Evolutionary conservation across 2,888 invertebrate genomes (phyloP).

Genomic region (Parnassius orleans): DNA sequence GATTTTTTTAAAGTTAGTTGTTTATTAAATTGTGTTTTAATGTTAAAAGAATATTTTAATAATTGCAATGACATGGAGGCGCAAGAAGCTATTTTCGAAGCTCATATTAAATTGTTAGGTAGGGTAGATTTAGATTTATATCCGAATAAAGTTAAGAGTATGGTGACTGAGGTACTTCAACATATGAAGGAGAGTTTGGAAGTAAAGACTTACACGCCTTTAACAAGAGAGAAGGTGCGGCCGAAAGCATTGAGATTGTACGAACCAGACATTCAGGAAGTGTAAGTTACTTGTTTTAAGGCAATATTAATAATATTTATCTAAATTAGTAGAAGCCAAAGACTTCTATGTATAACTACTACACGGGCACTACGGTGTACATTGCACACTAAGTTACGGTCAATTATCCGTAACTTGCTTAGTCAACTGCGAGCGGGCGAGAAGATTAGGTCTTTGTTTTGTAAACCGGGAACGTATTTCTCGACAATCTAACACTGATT

Average conservation of each 20-base stretch:
- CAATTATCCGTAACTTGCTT: no score
- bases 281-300: slow-evolving; percentile 80
- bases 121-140: slow-evolving; percentile 82
- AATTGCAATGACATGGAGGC: slow-evolving; percentile 69
- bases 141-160: slow-evolving; percentile 78
- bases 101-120: slow-evolving; percentile 78
- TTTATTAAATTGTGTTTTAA: slow-evolving; percentile 75
- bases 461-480: no score
- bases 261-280: slow-evolving; percentile 92
- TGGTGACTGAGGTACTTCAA: slow-evolving; percentile 62
- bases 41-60: slow-evolving; percentile 82
- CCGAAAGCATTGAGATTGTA: slow-evolving; percentile 91
- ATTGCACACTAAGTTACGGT: no score
- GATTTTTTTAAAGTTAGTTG: slow-evolving; percentile 84
- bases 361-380: no score
- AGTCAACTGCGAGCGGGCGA: no score
- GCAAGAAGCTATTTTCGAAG: slow-evolving; percentile 73
- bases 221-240: slow-evolving; percentile 83
- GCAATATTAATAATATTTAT: no score
- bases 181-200: slow-evolving; percentile 74
- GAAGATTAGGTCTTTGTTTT: no score
- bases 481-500: no score
- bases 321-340: no score
- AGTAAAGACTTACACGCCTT: slow-evolving; percentile 78
- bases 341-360: no score